Percentiles rank a stretch among this genome's conserved stretches.
phyloP scores from a whole-genome alignment of 2,888 invertebrate genomes.

The Melipona bicolor region DNA sequence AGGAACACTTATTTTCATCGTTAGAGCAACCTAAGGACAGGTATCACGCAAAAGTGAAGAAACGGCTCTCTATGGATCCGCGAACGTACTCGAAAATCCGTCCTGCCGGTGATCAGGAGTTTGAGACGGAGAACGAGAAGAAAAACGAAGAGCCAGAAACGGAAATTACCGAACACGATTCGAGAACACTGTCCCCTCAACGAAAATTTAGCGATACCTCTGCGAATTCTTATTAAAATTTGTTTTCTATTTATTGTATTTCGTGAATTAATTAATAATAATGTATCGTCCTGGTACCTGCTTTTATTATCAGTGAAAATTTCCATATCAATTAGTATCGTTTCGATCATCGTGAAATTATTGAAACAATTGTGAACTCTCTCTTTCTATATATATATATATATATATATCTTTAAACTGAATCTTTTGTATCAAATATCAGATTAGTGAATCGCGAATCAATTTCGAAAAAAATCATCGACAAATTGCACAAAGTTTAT shows the following conservation, averaged over 20 bases:
- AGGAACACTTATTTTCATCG: constrained; percentile 58
- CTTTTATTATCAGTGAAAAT: neutral
- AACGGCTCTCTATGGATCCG: constrained; percentile 11
- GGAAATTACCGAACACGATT: constrained; percentile 6
- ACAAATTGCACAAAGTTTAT: neutral
- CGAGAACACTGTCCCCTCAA: constrained; percentile 46
- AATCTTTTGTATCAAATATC: neutral
- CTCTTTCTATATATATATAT: too few relatives aligned
- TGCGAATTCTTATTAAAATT: constrained; percentile 39
- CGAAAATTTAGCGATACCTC: constrained; percentile 68
- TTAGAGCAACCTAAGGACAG: constrained; percentile 31
- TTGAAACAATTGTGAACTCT: neutral
- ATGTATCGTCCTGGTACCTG: neutral
- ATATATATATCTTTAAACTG: neutral
- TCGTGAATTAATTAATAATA: neutral
- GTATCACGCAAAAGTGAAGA: constrained; percentile 37
- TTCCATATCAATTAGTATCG: neutral
- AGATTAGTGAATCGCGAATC: neutral
- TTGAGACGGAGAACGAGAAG: constrained; percentile 29
- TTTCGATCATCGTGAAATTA: constrained; percentile 23
- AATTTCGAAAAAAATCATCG: constrained; percentile 2
- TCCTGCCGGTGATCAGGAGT: constrained; percentile 1
- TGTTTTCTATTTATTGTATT: neutral
- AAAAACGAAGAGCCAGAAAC: constrained; percentile 6
- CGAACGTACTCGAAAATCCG: constrained; percentile 21